Conservation (phyloP, 2,888 invertebrate species). For the Busseola fusca region DNA sequence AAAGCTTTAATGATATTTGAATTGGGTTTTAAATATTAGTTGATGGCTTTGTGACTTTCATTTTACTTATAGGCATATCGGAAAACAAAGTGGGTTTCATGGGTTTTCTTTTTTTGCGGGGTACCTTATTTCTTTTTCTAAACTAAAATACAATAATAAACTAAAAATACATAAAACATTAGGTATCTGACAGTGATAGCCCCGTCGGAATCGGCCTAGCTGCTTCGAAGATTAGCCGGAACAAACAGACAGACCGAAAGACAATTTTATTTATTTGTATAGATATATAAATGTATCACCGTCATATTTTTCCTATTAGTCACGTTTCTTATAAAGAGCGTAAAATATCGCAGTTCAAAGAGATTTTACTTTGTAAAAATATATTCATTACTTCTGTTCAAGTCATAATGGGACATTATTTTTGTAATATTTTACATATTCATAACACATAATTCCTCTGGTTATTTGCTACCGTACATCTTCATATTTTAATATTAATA, state of each 20-base stretch:
- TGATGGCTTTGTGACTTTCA: neutral
- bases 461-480: slow-evolving; percentile 30
- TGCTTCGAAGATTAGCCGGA: no score
- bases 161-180: no score
- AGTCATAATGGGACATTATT: slow-evolving; percentile 19
- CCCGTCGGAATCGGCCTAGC: no score
- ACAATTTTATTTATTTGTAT: no score
- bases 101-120: no score
- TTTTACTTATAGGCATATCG: neutral
- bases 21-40: slow-evolving; percentile 14
- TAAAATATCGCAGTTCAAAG: neutral
- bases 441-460: slow-evolving; percentile 18
- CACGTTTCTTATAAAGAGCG: neutral
- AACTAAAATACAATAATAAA: no score
- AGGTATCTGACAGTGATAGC: no score
- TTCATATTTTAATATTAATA: slow-evolving; percentile 39
- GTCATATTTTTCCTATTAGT: neutral
- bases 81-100: no score
- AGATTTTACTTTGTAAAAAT: slow-evolving; percentile 2
- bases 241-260: no score
- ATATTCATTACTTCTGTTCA: slow-evolving; percentile 3
- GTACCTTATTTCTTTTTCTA: no score
- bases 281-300: no score
- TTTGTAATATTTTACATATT: slow-evolving; percentile 29
- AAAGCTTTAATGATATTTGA: slow-evolving; percentile 8